Conservation (phyloP, 2,113 vertebrate genomes). For the Sinocyclocheilus anshuiensis region DNA sequence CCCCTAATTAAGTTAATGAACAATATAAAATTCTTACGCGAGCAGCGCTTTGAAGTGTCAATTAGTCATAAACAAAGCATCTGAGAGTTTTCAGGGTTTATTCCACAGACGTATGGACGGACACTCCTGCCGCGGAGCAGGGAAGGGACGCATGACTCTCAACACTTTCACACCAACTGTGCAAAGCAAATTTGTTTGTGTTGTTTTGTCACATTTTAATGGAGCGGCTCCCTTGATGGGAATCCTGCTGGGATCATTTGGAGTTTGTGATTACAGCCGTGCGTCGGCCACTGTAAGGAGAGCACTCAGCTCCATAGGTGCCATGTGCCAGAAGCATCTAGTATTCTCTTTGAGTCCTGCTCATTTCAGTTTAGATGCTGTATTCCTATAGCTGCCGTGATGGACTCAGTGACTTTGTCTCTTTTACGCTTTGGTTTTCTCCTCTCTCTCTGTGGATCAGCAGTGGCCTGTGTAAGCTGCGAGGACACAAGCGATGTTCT, state of each 20-base stretch:
- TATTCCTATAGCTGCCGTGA: slow-evolving; percentile 46
- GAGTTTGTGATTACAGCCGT: slow-evolving; percentile 52
- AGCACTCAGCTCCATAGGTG: slow-evolving; percentile 8
- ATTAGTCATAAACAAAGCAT: not conserved
- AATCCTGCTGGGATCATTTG: slow-evolving; percentile 63
- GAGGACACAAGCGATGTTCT: slow-evolving; percentile 65
- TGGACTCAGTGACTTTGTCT: slow-evolving; percentile 18
- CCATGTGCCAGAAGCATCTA: slow-evolving; percentile 59
- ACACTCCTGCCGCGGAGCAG: not conserved
- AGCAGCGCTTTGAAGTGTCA: not conserved
- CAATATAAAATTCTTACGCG: not conserved
- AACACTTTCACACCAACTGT: slow-evolving; percentile 61
- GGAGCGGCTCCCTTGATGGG: slow-evolving; percentile 55
- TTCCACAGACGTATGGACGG: not conserved
- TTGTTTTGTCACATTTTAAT: slow-evolving; percentile 70
- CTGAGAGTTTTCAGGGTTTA: not conserved
- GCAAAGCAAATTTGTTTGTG: slow-evolving; percentile 69
- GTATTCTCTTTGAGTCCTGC: slow-evolving; percentile 62
- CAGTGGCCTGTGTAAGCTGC: slow-evolving; percentile 63
- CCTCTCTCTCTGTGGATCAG: slow-evolving; percentile 63
- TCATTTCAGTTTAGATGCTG: slow-evolving; percentile 67
- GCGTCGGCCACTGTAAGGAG: slow-evolving; percentile 21
- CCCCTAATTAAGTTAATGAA: not conserved
- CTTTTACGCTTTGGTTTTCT: slow-evolving; percentile 28
- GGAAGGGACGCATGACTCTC: not conserved